phyloP scores from a whole-genome alignment of 2,797 vertebrate species.

The Peromyscus melanophrys region DNA sequence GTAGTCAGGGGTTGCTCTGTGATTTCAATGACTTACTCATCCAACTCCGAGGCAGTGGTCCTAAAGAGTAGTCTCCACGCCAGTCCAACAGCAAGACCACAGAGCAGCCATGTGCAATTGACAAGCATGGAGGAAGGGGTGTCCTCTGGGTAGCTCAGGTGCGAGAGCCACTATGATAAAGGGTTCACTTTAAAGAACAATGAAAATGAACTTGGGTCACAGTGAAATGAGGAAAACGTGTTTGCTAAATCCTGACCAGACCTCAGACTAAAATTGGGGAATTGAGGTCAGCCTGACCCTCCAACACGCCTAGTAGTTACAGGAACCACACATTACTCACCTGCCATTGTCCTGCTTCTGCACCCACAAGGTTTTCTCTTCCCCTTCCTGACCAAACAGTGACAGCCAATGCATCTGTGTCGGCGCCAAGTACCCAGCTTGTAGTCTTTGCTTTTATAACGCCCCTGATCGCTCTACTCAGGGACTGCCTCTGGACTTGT shows the following conservation, averaged over 20 bases:
- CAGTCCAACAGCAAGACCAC: background rate
- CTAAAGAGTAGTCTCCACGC: too few relatives aligned
- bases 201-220: background rate
- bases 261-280: background rate
- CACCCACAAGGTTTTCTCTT: background rate
- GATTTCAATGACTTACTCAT: background rate
- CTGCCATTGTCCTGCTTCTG: background rate
- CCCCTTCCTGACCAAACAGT: background rate
- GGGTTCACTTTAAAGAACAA: background rate
- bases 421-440: background rate
- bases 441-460: background rate
- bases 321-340: background rate
- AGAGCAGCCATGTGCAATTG: background rate
- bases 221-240: background rate
- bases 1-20: background rate
- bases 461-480: background rate
- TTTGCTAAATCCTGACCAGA: background rate
- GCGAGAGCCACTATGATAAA: background rate
- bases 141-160: rapidly evolving
- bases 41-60: background rate
- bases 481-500: background rate
- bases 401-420: background rate
- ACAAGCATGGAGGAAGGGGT: background rate
- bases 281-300: background rate
- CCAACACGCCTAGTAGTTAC: background rate